Percentiles rank a stretch among this genome's conserved stretches.
Conservation (phyloP, 2,113 vertebrate genomes). For the Dolichotis patagonum region DNA sequence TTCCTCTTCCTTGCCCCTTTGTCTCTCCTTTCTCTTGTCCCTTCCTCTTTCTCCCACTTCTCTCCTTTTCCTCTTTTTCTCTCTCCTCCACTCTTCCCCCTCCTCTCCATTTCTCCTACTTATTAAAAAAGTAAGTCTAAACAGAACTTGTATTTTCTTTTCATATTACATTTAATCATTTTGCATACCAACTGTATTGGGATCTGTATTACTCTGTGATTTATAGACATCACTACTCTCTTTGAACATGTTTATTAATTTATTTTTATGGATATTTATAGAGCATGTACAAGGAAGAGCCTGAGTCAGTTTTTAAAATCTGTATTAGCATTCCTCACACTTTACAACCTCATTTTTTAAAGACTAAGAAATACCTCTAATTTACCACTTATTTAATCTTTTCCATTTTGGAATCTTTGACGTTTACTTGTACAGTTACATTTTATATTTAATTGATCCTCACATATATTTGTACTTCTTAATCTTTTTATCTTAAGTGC, state of each 20-base stretch:
- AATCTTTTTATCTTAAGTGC: neutral
- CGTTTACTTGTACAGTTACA: neutral
- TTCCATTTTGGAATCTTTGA: neutral
- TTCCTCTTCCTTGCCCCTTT: neutral
- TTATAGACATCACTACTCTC: conserved; percentile 34
- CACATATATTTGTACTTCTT: neutral
- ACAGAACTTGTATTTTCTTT: conserved; percentile 4
- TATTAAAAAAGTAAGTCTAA: neutral
- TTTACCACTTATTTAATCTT: neutral
- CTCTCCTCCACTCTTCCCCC: no score
- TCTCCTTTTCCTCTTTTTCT: no score
- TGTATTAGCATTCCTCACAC: neutral
- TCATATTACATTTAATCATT: neutral
- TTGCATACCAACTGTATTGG: neutral
- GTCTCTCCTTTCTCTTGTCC: neutral
- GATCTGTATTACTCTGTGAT: neutral
- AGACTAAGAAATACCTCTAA: conserved; percentile 7
- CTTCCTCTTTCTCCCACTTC: no score
- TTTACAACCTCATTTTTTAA: conserved; percentile 29
- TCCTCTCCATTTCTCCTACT: neutral
- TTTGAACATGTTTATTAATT: neutral
- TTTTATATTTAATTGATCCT: conserved; percentile 13
- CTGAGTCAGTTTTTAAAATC: conserved; percentile 21
- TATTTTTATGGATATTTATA: neutral
- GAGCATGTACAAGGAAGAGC: neutral